Evolutionary conservation across 2,888 invertebrate species (phyloP).

Genomic region (Phyllotreta cruciferae): DNA sequence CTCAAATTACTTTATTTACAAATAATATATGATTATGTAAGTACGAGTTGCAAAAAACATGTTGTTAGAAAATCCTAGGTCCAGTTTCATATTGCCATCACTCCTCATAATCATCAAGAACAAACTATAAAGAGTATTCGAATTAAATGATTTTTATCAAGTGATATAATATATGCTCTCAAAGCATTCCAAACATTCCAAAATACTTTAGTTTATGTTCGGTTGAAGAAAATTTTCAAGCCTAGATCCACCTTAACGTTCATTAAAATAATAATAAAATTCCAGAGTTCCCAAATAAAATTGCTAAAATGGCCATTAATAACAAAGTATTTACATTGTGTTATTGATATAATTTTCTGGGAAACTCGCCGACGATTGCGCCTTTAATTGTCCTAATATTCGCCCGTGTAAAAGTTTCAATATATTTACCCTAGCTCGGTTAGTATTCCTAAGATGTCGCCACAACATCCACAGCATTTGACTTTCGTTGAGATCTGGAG

Average conservation of each 20-base stretch:
- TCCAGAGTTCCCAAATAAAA: too few species aligned
- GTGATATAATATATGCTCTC: background rate
- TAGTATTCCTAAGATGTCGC: slow-evolving; percentile 52
- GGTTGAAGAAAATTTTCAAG: too few species aligned
- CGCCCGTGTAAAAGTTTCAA: too few species aligned
- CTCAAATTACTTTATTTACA: slow-evolving; percentile 17
- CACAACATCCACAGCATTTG: slow-evolving; percentile 58
- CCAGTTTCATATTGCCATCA: slow-evolving; percentile 4
- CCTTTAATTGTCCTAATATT: too few species aligned
- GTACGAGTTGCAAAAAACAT: background rate
- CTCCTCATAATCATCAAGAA: slow-evolving; percentile 5
- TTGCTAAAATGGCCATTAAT: too few species aligned
- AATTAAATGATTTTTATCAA: background rate
- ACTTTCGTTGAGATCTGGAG: slow-evolving; percentile 51
- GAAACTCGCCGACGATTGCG: too few species aligned
- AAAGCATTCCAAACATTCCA: too few species aligned
- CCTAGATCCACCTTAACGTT: too few species aligned
- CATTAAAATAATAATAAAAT: too few species aligned
- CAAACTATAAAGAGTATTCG: slow-evolving; percentile 17
- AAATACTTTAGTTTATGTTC: too few species aligned
- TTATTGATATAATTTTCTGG: too few species aligned
- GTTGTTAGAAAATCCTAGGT: background rate
- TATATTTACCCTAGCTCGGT: slow-evolving; percentile 39
- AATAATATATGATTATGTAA: background rate
- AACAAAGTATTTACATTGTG: too few species aligned